Evolutionary conservation across 2,797 vertebrate genomes (phyloP).

Genomic region (Myotis myotis): DNA sequence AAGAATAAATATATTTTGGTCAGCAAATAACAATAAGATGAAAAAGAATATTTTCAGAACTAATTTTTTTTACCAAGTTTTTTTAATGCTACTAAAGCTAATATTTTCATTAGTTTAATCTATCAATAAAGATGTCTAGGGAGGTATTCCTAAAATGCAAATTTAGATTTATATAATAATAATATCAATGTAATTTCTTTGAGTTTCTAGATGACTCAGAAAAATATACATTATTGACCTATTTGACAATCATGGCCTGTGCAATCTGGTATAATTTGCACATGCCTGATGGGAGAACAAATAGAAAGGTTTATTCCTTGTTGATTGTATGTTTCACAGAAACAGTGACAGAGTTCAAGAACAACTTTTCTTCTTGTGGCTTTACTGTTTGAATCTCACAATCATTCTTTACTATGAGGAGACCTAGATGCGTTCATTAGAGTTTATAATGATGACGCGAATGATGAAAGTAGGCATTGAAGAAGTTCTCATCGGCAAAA

Average conservation of each 20-base stretch:
- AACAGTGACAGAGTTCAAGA: not conserved
- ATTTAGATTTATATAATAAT: not conserved
- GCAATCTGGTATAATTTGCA: not conserved
- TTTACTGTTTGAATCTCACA: not conserved
- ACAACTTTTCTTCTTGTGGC: not conserved
- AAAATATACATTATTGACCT: not conserved
- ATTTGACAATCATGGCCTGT: not conserved
- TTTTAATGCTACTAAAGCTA: not conserved
- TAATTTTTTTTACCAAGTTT: not conserved
- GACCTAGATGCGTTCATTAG: not conserved
- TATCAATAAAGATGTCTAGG: not conserved
- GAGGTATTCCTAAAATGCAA: not conserved
- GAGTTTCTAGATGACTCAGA: not conserved
- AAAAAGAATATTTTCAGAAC: not conserved
- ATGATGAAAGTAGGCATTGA: not conserved
- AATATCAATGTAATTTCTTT: not conserved
- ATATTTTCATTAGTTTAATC: not conserved
- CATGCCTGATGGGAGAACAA: not conserved
- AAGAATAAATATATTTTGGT: not conserved
- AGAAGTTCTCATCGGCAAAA: not conserved
- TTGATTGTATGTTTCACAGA: not conserved
- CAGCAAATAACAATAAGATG: not conserved
- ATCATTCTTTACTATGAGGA: not conserved
- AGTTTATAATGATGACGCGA: not conserved
- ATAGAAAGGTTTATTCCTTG: not conserved